Base-by-base conservation (phyloP, 23 tunicate species). In the Halocynthia roretzi region DNA sequence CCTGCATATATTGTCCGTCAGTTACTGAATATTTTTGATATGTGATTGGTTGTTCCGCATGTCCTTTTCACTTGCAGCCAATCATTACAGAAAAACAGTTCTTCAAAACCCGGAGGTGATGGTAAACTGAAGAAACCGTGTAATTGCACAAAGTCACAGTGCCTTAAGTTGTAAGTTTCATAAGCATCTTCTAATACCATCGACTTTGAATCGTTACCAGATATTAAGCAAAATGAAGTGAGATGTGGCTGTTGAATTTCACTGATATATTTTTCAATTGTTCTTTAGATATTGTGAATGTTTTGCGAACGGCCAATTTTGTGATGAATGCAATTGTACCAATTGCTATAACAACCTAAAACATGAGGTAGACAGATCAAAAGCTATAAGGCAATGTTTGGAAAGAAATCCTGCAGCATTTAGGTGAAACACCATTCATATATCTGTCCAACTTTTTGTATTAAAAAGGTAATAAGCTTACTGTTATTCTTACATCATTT, bases 301-400 rank as follows among this genome's bases (percentile, higher is more conserved):
- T 75, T 92, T 92, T 86, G 92, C 98, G 5, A 92, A 92, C 76
- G 98, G 98, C 7, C 98, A 92, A 48, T 92, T 92, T 79, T 92
- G 98, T 63, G 87, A 92, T 61, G 87, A 67, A 64, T 92, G 98
- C 70, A 92, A 92, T 54, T 92, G 98, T 77, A 69, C 82, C 58
- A 92, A 92, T 77, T 92, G 98, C 71, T 90, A 82, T 70, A 92
- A 92, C 52, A 86, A 86, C 62, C 80, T 92, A 1, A 92, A 92
- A 64, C 81, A 54, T 68, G 98, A 92, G 56, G 76, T 67, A 18
- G 98, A 92, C 50, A 74, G 98, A 14, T 86, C 92, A 58, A 86
- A 92, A 82, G 98, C 98, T 8, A 85, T 92, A 40, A 86, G 83
- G 56, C 73, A 81, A 15, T 92, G 98, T 73, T 72, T 92, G 11